Evolutionary conservation across 2,888 invertebrate genomes (phyloP).

Genomic region (Augochlorella aurata): DNA sequence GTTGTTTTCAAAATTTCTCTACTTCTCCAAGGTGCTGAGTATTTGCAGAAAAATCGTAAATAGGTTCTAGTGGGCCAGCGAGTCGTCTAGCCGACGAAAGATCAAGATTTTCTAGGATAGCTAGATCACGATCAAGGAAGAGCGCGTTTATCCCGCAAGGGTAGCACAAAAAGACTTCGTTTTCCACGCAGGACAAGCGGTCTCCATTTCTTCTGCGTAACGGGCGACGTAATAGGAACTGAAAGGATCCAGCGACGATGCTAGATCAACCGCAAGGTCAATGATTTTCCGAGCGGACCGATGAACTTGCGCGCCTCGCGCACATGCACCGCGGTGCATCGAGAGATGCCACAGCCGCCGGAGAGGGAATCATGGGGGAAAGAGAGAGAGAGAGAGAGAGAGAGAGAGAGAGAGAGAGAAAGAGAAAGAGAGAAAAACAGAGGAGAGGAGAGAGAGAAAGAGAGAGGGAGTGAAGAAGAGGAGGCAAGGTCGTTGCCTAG

Average conservation of each 20-base stretch:
- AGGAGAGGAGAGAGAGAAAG: slow-evolving; percentile 47
- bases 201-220: slow-evolving; percentile 51
- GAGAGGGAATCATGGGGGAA: slow-evolving; percentile 16
- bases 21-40: too few species aligned
- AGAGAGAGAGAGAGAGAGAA: slow-evolving; percentile 32
- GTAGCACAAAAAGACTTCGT: background rate
- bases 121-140: background rate
- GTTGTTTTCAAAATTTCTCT: too few species aligned
- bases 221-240: slow-evolving; percentile 56
- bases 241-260: slow-evolving; percentile 47
- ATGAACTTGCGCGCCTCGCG: slow-evolving; percentile 64
- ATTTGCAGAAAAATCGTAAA: too few species aligned
- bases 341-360: background rate
- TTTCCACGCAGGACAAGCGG: slow-evolving; percentile 15
- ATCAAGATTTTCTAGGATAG: background rate
- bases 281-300: slow-evolving; percentile 74
- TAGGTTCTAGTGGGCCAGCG: too few species aligned
- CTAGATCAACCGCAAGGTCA: slow-evolving; percentile 72
- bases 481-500: slow-evolving; percentile 78
- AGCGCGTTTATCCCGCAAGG: background rate
- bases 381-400: slow-evolving; percentile 23
- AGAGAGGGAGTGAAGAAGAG: slow-evolving; percentile 51
- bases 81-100: too few species aligned
- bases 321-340: slow-evolving; percentile 37
- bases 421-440: slow-evolving; percentile 46